Conservation (phyloP, 2,888 invertebrate genomes). For the Drosophila mimetica region DNA sequence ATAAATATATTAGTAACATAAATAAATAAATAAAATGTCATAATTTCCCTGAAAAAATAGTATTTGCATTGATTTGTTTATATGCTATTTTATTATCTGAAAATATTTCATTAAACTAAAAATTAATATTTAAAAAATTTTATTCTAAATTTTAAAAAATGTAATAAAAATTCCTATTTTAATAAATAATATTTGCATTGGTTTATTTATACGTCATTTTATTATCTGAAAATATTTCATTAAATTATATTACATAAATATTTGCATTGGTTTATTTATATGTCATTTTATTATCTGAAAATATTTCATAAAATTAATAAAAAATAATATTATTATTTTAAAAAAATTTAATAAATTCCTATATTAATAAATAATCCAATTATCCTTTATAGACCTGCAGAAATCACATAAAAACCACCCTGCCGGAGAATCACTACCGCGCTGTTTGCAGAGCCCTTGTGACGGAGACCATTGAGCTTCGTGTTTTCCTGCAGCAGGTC, state of each 20-base stretch:
- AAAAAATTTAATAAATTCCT: no score
- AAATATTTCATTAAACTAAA: neutral
- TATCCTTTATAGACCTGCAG: constrained; percentile 85
- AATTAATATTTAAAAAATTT: no score
- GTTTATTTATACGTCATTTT: neutral
- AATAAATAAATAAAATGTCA: no score
- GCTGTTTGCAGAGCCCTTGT: constrained; percentile 97
- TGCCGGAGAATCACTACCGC: constrained; percentile 88
- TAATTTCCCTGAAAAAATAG: no score
- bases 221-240: neutral
- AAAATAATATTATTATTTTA: no score
- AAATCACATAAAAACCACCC: constrained; percentile 85
- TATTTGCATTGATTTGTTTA: constrained; percentile 3
- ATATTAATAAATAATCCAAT: neutral
- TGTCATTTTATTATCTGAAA: neutral
- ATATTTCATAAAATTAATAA: neutral
- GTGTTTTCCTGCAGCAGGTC: constrained; percentile 95
- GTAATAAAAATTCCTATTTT: no score
- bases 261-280: neutral
- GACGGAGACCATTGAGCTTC: constrained; percentile 95
- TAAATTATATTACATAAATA: neutral
- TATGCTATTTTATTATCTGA: neutral
- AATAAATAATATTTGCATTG: neutral
- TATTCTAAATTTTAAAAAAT: no score
- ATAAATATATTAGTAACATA: no score